phyloP scores from a whole-genome alignment of 2,888 invertebrate genomes.

The Ashinkailepas kermadecensis region DNA sequence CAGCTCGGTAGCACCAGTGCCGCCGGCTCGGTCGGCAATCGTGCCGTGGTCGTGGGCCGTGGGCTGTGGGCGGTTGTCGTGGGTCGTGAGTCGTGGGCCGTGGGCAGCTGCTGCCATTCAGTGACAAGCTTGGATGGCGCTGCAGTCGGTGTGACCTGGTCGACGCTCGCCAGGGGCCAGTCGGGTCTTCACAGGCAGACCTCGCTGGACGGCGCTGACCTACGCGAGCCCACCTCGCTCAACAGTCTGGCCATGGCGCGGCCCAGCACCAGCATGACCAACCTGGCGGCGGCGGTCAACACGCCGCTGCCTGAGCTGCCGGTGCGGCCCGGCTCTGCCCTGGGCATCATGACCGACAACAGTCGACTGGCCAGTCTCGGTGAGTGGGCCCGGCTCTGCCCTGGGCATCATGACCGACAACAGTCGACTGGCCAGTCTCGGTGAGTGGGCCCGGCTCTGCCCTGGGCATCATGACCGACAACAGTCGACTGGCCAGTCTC shows the following conservation, averaged over 20 bases:
- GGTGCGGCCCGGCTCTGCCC: constrained; percentile 44
- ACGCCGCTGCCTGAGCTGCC: constrained; percentile 39
- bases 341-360: constrained; percentile 42
- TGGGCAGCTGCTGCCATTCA: too few relatives aligned
- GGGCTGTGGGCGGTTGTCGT: too few relatives aligned
- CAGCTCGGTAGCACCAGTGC: too few relatives aligned
- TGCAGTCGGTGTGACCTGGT: neutral
- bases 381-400: neutral
- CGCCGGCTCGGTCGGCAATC: too few relatives aligned
- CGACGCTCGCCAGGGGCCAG: constrained; percentile 26
- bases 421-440: too few relatives aligned
- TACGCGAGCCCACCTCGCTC: constrained; percentile 34
- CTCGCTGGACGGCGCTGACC: constrained; percentile 38
- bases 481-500: constrained; percentile 8
- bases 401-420: too few relatives aligned
- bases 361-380: constrained; percentile 18
- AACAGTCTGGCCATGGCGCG: constrained; percentile 37
- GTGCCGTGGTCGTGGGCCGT: too few relatives aligned
- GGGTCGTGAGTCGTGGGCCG: too few relatives aligned
- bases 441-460: constrained; percentile 42
- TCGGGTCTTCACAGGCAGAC: constrained; percentile 35
- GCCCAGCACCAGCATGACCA: constrained; percentile 46
- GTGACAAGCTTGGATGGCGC: too few relatives aligned
- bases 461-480: constrained; percentile 42
- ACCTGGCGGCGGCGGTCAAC: constrained; percentile 43